Conservation (phyloP, 2,113 vertebrate genomes). For the Melozone crissalis region DNA sequence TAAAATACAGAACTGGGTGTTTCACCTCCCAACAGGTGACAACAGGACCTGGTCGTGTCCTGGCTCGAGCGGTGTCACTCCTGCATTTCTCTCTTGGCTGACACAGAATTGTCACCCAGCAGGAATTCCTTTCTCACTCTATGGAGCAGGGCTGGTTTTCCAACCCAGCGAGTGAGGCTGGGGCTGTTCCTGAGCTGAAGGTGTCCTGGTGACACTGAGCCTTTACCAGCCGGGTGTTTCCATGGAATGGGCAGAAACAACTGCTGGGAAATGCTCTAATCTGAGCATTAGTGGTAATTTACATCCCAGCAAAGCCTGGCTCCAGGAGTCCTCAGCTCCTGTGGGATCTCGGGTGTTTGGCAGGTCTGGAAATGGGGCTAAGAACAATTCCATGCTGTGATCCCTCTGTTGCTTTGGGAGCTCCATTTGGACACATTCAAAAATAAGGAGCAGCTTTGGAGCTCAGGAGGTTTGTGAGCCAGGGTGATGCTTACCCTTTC, state of each 20-base stretch:
- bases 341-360: not conserved
- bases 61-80: not conserved
- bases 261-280: not conserved
- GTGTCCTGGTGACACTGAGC: not conserved
- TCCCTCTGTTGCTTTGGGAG: not conserved
- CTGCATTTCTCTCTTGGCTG: not conserved
- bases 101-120: not conserved
- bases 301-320: not conserved
- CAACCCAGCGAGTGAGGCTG: not conserved
- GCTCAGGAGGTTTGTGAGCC: not conserved
- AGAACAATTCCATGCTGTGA: fast-evolving
- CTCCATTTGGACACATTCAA: not conserved
- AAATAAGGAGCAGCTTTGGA: not conserved
- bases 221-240: fast-evolving
- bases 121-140: not conserved
- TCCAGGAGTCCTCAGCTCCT: not conserved
- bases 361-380: not conserved
- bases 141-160: not conserved
- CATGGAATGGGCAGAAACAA: not conserved
- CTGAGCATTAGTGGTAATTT: not conserved
- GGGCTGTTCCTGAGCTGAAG: not conserved
- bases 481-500: not conserved
- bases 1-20: not conserved
- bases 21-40: not conserved
- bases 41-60: not conserved